Evolutionary conservation across 2,113 vertebrate species (phyloP), one percentile per base, ranked within the genome.

Genomic region (Meleagris gallopavo): DNA sequence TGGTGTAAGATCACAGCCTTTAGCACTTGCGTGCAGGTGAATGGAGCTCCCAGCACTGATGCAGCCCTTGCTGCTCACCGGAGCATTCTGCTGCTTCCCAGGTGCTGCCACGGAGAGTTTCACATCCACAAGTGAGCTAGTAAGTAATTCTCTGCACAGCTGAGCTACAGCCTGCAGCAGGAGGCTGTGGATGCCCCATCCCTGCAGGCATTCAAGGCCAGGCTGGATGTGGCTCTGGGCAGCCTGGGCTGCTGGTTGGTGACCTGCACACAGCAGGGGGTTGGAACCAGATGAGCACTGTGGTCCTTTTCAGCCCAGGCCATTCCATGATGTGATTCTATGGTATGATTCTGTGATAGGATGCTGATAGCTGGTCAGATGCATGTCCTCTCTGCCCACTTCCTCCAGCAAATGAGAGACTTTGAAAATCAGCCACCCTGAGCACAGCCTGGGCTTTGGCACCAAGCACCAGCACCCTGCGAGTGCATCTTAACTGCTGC

Each of bases 21-120:
- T 50, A 13, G 30, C 29, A 3, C 36, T 36, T 38, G 38, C 8
- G 62, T 66, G 1, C 10, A 19, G 69, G 32, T 58, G 36, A 72
- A 36, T 10, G 5, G 58, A 50, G 24, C 14, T 52, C 10, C 3
- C 55, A 14, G 58, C 2, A 38, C 16, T 18, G 46, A 7, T 29
- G 0, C 10, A 22, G 70, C 27, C 20, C 43, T 40, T 1, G 0
- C 61, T 25, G 52, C 9, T 20, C 36, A 0, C 12, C 7, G 0
- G 0, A 60, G 32, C 8, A 4, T 41, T 66, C 34, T n/a, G 2
- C 2, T 10, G 34, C 40, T 62, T 9, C 19, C 60, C 72, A 48
- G 40, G 0, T 71, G 72, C 52, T 71, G 45, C 80, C 55, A 34
- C n/a, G 20, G n/a, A 27, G 40, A 60, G 34, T 32, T 81, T 8